A percentile compares a stretch with the other conserved stretches of the same genome.
Conservation (phyloP, 2,888 invertebrate genomes). For the Formica aserva region DNA sequence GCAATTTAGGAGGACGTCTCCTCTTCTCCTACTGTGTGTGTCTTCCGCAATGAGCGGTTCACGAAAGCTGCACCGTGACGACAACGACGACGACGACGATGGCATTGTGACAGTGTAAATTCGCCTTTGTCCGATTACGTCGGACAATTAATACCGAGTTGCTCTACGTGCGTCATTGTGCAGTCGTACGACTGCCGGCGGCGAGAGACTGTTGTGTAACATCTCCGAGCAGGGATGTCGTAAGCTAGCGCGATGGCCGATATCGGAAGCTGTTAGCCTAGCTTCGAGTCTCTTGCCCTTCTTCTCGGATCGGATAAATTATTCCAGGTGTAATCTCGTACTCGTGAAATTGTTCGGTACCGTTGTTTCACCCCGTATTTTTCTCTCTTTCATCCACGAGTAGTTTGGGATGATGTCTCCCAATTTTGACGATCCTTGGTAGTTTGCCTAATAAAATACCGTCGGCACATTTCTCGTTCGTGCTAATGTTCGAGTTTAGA, state of each 20-base stretch:
- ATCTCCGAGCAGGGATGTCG: conserved; percentile 29
- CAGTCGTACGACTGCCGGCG: conserved; percentile 38
- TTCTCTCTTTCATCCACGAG: not conserved
- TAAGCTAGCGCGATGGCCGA: conserved; percentile 26
- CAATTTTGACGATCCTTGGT: not conserved
- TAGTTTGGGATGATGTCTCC: not conserved
- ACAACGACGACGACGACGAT: conserved; percentile 29
- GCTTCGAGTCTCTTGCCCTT: not conserved
- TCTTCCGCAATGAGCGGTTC: conserved; percentile 22
- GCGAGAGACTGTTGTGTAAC: conserved; percentile 33
- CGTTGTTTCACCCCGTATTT: not conserved
- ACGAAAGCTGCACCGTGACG: conserved; percentile 20
- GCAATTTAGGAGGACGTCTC: conserved; percentile 50
- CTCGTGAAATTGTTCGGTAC: not conserved
- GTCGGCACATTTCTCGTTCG: not conserved
- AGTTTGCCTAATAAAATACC: conserved; percentile 10
- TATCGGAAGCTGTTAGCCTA: conserved; percentile 16
- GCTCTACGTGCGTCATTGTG: conserved; percentile 44
- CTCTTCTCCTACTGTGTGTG: conserved; percentile 18
- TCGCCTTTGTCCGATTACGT: conserved; percentile 52
- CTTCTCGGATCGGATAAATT: conserved; percentile 6
- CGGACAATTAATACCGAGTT: conserved; percentile 49
- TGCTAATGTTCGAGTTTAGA: conserved; percentile 19
- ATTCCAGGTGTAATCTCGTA: conserved; percentile 19
- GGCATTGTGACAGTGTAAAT: conserved; percentile 48